A percentile compares a stretch with the other conserved stretches of the same genome.
phyloP scores from a whole-genome alignment of 2,797 vertebrate species.

The Gephyroberyx darwinii region DNA sequence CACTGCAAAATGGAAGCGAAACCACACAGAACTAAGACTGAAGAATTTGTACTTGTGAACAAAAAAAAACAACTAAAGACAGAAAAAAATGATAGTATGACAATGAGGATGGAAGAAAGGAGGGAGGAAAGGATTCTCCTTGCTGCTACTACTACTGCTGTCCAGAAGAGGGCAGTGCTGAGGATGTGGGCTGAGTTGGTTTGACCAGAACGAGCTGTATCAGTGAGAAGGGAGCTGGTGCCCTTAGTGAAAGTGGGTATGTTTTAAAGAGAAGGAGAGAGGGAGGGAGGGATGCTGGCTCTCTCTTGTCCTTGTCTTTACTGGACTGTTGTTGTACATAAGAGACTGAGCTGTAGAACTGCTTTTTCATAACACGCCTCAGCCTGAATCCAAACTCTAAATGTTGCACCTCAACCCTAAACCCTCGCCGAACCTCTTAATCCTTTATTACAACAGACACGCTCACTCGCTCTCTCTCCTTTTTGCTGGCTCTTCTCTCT shows the following conservation, averaged over 20 bases:
- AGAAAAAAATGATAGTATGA: conserved; percentile 22
- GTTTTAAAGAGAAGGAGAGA: conserved; percentile 47
- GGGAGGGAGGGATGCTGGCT: conserved; percentile 36
- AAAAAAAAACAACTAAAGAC: conserved; percentile 43
- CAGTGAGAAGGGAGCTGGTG: conserved; percentile 36
- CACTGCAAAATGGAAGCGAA: conserved; percentile 36
- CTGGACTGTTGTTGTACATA: conserved; percentile 69
- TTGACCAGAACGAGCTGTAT: conserved; percentile 64
- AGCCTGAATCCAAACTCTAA: conserved; percentile 69
- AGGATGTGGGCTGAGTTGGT: conserved; percentile 43
- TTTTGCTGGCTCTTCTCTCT: not conserved
- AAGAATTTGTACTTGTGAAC: conserved; percentile 52
- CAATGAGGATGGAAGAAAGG: conserved; percentile 55
- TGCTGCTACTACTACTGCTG: conserved; percentile 73
- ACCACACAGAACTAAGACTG: conserved; percentile 52
- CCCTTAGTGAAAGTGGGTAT: conserved; percentile 14
- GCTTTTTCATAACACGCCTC: conserved; percentile 67
- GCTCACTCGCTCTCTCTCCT: not conserved
- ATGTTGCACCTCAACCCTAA: conserved; percentile 64
- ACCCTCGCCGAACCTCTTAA: conserved; percentile 43
- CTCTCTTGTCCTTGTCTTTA: conserved; percentile 27
- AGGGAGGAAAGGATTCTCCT: conserved; percentile 62
- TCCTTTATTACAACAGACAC: conserved; percentile 58
- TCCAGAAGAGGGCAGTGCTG: conserved; percentile 66
- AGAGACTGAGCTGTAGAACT: conserved; percentile 69